Conservation (phyloP, 2,113 vertebrate species). For the Pterophyllum scalare region DNA sequence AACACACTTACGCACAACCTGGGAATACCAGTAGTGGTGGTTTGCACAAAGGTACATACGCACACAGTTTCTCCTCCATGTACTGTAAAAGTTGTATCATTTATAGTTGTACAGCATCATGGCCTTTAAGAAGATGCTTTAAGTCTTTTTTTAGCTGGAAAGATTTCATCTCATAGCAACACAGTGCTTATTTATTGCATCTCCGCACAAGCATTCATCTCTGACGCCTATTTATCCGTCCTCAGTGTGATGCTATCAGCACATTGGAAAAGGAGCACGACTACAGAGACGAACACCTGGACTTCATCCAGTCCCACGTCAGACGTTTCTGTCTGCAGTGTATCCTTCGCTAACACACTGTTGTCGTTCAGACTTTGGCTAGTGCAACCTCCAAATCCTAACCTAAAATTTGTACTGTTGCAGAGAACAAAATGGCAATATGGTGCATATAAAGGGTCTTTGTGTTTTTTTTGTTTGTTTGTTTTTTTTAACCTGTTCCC, state of each 20-base stretch:
- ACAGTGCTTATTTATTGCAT: not conserved
- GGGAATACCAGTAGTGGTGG: constrained; percentile 94
- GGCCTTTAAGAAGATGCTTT: not conserved
- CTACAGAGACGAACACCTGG: constrained; percentile 98
- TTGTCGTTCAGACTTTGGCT: not conserved
- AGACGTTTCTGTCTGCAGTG: constrained; percentile 96
- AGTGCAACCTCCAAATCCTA: not conserved
- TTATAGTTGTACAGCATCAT: not conserved
- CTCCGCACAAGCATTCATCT: not conserved
- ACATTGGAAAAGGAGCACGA: constrained; percentile 98
- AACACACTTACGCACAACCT: constrained; percentile 96
- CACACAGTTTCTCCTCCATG: not conserved
- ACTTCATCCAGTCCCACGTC: constrained; percentile 98
- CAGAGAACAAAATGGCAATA: not conserved
- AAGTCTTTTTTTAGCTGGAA: fast-evolving
- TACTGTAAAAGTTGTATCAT: not conserved
- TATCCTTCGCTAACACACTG: constrained; percentile 86
- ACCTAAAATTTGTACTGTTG: not conserved
- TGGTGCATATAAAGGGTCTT: not conserved
- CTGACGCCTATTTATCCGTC: constrained; percentile 34
- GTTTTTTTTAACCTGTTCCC: not conserved
- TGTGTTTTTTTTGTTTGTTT: not conserved
- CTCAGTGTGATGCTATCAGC: constrained; percentile 96
- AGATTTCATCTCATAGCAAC: constrained; percentile 5
- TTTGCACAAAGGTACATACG: constrained; percentile 94